These are phyloP conservation scores for Drosophila affinis DNA, from an alignment of 2,888 invertebrate genomes.

Conservation along the genomic window DNA sequence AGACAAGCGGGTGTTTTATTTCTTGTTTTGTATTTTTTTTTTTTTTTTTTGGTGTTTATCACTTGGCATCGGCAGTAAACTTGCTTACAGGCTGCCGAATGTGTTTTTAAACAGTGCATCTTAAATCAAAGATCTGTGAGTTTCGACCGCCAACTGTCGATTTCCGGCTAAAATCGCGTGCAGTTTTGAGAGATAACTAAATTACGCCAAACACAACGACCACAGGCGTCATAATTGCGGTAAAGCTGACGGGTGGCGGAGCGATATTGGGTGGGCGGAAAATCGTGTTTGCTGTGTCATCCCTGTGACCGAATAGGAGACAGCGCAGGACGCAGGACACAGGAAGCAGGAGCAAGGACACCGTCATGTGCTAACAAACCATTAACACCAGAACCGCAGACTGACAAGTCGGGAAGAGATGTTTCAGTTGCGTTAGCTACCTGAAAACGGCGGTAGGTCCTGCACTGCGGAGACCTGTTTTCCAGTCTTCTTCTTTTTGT, in stretches of 20 bases:
- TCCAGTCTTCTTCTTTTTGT: slow-evolving; percentile 51
- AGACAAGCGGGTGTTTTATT: slow-evolving; percentile 42
- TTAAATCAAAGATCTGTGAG: slow-evolving; percentile 77
- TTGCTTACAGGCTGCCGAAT: slow-evolving; percentile 71
- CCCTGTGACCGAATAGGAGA: slow-evolving; percentile 12
- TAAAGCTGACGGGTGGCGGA: slow-evolving; percentile 12
- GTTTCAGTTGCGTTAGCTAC: slow-evolving; percentile 48
- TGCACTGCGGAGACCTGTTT: not conserved
- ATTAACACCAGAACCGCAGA: slow-evolving; percentile 76
- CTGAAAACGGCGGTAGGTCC: slow-evolving; percentile 73
- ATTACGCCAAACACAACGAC: slow-evolving; percentile 58
- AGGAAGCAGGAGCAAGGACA: slow-evolving; percentile 43
- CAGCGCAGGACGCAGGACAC: not conserved
- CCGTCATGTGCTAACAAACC: slow-evolving; percentile 67
- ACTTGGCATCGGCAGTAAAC: slow-evolving; percentile 71
- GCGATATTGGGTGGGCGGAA: slow-evolving; percentile 32
- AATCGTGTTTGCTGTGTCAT: slow-evolving; percentile 31
- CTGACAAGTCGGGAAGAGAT: slow-evolving; percentile 22
- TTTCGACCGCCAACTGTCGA: slow-evolving; percentile 57
- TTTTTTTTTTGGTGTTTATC: slow-evolving; percentile 51
- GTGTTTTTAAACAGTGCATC: slow-evolving; percentile 82
- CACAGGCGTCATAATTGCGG: slow-evolving; percentile 61
- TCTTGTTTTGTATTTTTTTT: slow-evolving; percentile 15
- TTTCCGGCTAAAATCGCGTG: slow-evolving; percentile 70
- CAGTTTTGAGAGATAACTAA: slow-evolving; percentile 64